A percentile compares a stretch with the other conserved stretches of the same genome.
phyloP scores from a whole-genome alignment of 2,888 invertebrate species.

The Latheticus oryzae region DNA sequence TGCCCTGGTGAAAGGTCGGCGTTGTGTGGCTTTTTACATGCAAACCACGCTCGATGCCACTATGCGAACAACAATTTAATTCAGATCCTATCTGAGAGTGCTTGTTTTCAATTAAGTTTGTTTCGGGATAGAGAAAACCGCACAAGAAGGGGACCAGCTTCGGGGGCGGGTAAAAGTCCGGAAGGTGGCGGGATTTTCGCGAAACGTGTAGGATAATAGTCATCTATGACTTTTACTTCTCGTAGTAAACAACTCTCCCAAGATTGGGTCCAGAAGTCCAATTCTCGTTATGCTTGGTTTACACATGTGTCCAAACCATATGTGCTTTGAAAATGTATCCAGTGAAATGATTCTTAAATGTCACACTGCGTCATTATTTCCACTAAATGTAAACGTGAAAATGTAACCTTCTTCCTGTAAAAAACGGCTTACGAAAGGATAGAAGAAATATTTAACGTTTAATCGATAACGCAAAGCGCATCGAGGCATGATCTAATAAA shows the following conservation, averaged over 20 bases:
- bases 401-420: constrained; percentile 9
- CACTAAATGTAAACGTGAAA: constrained; percentile 20
- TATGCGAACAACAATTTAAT: constrained; percentile 54
- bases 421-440: constrained; percentile 1
- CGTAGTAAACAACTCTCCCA: too few relatives aligned
- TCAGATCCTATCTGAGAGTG: constrained; percentile 55
- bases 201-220: too few relatives aligned
- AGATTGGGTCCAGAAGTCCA: constrained; percentile 28
- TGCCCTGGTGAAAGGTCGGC: constrained; percentile 50
- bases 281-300: constrained; percentile 23
- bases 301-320: constrained; percentile 32
- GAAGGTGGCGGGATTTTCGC: constrained; percentile 9
- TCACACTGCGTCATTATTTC: constrained; percentile 28
- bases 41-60: constrained; percentile 52
- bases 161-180: constrained; percentile 2
- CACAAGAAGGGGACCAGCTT: constrained; percentile 43
- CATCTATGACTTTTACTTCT: too few relatives aligned
- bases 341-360: constrained; percentile 20
- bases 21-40: constrained; percentile 49
- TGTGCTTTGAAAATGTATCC: constrained; percentile 19
- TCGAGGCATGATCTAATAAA: constrained; percentile 47
- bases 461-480: constrained; percentile 16
- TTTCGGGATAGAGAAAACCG: constrained; percentile 50
- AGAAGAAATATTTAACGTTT: background rate
- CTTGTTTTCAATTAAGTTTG: constrained; percentile 62